Evolutionary conservation across 2,888 invertebrate genomes (phyloP), one percentile per base, ranked within the genome.

Genomic region (Lissonota sp.): DNA sequence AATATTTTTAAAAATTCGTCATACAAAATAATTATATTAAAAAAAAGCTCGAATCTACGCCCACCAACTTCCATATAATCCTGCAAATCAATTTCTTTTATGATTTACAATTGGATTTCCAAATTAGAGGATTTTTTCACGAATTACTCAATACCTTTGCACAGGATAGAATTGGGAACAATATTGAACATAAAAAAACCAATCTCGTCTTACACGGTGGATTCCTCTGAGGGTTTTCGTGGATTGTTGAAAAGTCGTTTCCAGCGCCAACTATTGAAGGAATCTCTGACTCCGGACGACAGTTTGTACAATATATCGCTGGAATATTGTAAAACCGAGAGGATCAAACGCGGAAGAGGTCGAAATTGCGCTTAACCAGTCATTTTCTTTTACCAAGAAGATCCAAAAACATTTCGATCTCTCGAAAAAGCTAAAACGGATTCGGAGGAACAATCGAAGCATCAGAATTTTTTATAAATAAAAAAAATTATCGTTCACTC

Each of bases 401-500:
- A 72, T 57, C 7, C 16, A 40, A 46, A 10, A 39, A 6, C 1
- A 7, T 42, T 70, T 16, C 26, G 6, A 44, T 7, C 49, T 8
- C 7, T 49, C n/a, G 39, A 49, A 49, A 44, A 66, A 66, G 37
- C 5, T 26, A 26, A 26, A 26, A 26, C 1, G 26, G 3, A 26
- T 26, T 26, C 26, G 26, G 26, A 26, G 26, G 1, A 26, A 26
- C 26, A 26, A 26, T 26, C 26, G 3, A 26, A 26, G 26, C 26
- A 26, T 26, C 1, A 26, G 3, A 26, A 26, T 82, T 72, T 85
- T 87, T 77, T 89, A 89, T 90, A 91, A 90, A 91, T 91, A 91
- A 91, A 26, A 26, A n/a, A 91, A 90, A 89, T 87, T 89, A 90
- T 84, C 85, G 86, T 91, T 89, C 92, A 91, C 89, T 92, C 89